These are phyloP conservation scores for Liparis tanakae DNA, from an alignment of 2,797 vertebrate genomes.

Conservation along the genomic window DNA sequence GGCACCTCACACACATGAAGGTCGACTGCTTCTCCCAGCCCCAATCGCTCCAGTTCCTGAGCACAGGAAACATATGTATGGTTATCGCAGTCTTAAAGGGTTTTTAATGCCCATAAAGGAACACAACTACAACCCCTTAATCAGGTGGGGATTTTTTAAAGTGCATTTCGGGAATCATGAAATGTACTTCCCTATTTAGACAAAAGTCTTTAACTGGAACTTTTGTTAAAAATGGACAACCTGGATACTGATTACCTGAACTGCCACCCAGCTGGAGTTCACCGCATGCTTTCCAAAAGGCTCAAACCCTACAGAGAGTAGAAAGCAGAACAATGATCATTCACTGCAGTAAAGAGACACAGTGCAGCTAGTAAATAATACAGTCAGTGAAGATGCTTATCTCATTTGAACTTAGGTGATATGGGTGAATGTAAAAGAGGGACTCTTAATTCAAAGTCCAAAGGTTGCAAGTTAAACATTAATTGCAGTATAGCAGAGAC, in stretches of 20 bases:
- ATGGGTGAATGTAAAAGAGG: constrained; percentile 2
- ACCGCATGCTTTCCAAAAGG: constrained; percentile 92
- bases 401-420: constrained; percentile 8
- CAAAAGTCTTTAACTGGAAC: not conserved
- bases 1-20: constrained; percentile 92
- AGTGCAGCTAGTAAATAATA: not conserved
- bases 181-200: not conserved
- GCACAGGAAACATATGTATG: not conserved
- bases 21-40: constrained; percentile 87
- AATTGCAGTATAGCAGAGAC: constrained; percentile 3
- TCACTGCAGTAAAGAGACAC: not conserved
- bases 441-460: constrained; percentile 52
- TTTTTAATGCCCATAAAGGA: not conserved
- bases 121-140: not conserved
- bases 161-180: not conserved
- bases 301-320: constrained; percentile 91
- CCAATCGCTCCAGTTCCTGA: constrained; percentile 91
- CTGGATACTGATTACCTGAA: constrained; percentile 85
- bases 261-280: constrained; percentile 96
- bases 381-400: constrained; percentile 1
- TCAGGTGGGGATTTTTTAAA: not conserved
- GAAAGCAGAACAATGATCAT: not conserved
- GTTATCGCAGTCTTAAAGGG: not conserved
- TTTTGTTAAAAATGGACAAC: constrained; percentile 11
- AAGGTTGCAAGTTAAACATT: constrained; percentile 71